A percentile compares a stretch with the other conserved stretches of the same genome.
Conservation (phyloP, 2,888 invertebrate genomes). For the Fragum sueziense region DNA sequence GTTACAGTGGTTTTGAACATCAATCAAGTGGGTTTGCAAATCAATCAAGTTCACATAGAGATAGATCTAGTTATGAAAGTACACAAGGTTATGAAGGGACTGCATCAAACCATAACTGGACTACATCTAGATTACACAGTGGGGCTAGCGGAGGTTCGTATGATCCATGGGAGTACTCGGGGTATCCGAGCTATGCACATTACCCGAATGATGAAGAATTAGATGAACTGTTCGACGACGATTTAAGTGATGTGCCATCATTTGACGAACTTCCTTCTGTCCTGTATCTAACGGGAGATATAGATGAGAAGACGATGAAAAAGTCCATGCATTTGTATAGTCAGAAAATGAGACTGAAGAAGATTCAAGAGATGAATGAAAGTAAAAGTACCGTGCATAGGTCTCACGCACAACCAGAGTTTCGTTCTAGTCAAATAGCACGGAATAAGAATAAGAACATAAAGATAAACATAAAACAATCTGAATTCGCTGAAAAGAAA, state of each 20-base stretch:
- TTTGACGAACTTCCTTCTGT: slow-evolving; percentile 45
- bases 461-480: not conserved
- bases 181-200: not conserved
- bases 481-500: not conserved
- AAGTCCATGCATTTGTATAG: not conserved
- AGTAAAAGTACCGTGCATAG: not conserved
- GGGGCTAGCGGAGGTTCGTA: not conserved
- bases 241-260: slow-evolving; percentile 31
- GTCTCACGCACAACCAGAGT: not conserved
- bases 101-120: not conserved
- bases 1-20: too few species aligned
- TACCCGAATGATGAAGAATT: not conserved
- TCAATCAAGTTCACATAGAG: too few species aligned
- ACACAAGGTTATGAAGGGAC: not conserved
- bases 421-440: not conserved
- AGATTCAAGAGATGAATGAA: slow-evolving; percentile 17
- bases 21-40: too few species aligned
- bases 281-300: slow-evolving; percentile 23
- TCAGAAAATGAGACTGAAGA: not conserved
- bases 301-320: slow-evolving; percentile 28
- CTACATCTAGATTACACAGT: not conserved
- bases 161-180: not conserved
- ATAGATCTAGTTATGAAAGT: not conserved
- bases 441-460: slow-evolving; percentile 11
- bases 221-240: slow-evolving; percentile 24